Percentiles rank a stretch among this genome's conserved stretches.
Conservation (phyloP, 2,797 vertebrate genomes). For the Acomys russatus region DNA sequence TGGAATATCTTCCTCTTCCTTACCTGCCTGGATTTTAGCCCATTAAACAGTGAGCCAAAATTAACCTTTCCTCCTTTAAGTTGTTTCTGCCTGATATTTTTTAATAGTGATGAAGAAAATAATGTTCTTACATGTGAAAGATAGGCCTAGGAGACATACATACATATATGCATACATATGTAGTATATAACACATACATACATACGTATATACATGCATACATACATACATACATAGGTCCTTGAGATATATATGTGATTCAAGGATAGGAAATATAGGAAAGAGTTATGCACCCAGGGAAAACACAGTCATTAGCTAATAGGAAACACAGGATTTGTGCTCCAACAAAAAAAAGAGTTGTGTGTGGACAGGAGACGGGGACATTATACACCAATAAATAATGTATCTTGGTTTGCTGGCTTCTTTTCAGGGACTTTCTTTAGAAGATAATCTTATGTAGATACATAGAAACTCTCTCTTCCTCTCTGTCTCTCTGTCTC, state of each 20-base stretch:
- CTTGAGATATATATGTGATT: too few species aligned
- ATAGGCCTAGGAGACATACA: neutral
- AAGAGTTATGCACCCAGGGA: neutral
- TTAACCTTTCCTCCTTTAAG: neutral
- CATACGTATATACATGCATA: neutral
- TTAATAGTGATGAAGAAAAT: neutral
- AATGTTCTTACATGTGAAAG: neutral
- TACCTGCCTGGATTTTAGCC: neutral
- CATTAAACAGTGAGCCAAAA: neutral
- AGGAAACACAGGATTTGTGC: neutral
- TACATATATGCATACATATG: neutral
- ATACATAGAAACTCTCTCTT: neutral
- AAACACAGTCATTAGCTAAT: neutral
- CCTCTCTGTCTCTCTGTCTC: neutral
- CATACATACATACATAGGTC: neutral
- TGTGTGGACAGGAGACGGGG: neutral
- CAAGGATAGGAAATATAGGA: neutral
- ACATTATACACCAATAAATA: neutral
- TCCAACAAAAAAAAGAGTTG: neutral
- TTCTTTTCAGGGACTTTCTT: neutral
- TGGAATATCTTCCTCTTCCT: neutral
- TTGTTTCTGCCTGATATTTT: neutral
- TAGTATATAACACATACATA: neutral
- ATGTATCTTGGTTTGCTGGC: neutral
- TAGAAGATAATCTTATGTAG: neutral